Percentiles rank a stretch among this genome's conserved stretches.
Evolutionary conservation across 2,888 invertebrate genomes (phyloP).

Genomic region (Bombylius major): DNA sequence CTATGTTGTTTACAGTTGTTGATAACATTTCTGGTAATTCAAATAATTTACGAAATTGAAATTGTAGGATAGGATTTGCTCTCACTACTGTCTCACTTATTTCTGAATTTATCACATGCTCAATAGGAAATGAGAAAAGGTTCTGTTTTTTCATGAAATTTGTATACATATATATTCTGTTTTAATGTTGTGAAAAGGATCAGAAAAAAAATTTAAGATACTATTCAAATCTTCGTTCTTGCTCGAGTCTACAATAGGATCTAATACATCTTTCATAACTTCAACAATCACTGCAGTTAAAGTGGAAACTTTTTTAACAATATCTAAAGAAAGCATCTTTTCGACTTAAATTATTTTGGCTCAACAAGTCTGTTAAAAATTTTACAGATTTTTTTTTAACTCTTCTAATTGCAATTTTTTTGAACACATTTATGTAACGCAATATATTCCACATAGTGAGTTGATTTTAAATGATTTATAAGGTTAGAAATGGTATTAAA

Average conservation of each 20-base stretch:
- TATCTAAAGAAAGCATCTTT: neutral
- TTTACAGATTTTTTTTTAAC: no score
- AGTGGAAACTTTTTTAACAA: neutral
- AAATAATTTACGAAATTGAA: slow-evolving; percentile 4
- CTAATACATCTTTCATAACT: neutral
- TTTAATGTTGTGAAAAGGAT: neutral
- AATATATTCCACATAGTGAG: neutral
- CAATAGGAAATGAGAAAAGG: no score
- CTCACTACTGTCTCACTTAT: no score
- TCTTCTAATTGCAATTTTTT: neutral
- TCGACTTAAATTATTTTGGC: neutral
- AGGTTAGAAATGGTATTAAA: neutral
- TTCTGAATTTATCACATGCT: no score
- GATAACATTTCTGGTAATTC: neutral
- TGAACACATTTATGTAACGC: neutral
- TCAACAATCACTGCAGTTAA: neutral
- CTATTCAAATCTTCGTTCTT: neutral
- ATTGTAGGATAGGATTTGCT: no score
- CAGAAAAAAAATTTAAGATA: neutral
- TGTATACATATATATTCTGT: neutral
- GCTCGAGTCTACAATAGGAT: neutral
- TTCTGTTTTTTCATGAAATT: no score
- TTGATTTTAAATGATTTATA: neutral
- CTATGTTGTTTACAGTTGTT: neutral
- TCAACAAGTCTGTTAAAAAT: no score